A percentile compares a stretch with the other conserved stretches of the same genome.
These are phyloP conservation scores for Protonibea diacanthus DNA, from an alignment of 2,797 vertebrate species.

Conservation along the genomic window DNA sequence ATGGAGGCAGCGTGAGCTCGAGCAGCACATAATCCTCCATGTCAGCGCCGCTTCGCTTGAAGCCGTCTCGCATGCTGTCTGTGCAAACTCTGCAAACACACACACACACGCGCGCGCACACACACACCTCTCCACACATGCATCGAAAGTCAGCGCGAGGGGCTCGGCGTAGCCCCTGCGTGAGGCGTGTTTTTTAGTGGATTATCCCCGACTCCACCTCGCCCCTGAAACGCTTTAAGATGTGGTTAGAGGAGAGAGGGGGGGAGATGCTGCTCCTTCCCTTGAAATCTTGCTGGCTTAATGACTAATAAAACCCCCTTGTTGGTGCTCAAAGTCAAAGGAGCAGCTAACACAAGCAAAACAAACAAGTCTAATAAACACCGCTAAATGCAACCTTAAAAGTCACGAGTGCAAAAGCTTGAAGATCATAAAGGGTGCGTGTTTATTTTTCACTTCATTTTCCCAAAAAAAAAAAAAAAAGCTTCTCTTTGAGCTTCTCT, in stretches of 20 bases:
- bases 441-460: slow-evolving; percentile 64
- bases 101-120: no score
- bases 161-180: slow-evolving; percentile 20
- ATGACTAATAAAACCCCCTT: slow-evolving; percentile 72
- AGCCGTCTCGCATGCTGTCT: slow-evolving; percentile 47
- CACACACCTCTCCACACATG: slow-evolving; percentile 31
- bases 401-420: slow-evolving; percentile 59
- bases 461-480: slow-evolving; percentile 26
- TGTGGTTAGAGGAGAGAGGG: background rate
- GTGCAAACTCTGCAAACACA: slow-evolving; percentile 62
- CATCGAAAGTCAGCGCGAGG: slow-evolving; percentile 41
- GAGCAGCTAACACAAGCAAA: slow-evolving; percentile 55
- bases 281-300: slow-evolving; percentile 65
- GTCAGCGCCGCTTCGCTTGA: slow-evolving; percentile 60
- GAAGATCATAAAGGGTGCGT: slow-evolving; percentile 63
- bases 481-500: slow-evolving; percentile 42
- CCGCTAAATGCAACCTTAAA: slow-evolving; percentile 66
- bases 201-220: slow-evolving; percentile 68
- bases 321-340: slow-evolving; percentile 68
- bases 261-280: slow-evolving; percentile 41
- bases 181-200: slow-evolving; percentile 56
- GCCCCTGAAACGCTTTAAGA: slow-evolving; percentile 58
- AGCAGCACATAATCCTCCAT: slow-evolving; percentile 61
- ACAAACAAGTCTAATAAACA: slow-evolving; percentile 72
- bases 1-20: slow-evolving; percentile 39